Evolutionary conservation across 2,888 invertebrate genomes (phyloP), one percentile per base, ranked within the genome.

Genomic region (Heteropelma amictum): DNA sequence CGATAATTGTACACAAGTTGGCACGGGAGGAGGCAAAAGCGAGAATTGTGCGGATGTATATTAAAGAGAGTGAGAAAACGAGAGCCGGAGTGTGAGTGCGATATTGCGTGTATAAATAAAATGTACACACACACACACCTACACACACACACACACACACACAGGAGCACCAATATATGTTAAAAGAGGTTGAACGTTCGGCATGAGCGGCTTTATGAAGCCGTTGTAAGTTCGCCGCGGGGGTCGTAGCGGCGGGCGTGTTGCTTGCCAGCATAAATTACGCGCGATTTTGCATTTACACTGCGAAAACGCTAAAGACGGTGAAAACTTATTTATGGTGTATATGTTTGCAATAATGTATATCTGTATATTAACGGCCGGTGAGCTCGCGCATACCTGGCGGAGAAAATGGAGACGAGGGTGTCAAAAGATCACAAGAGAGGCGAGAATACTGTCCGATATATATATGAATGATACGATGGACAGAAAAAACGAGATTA

Each of bases 241-340:
- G 87, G 87, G 85, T 85, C 81, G 85, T 74, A 77, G 76, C 79
- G 81, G 81, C 81, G 81, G 82, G 82, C 85, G 83, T 86, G 85
- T 86, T 87, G 77, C 79, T 81, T 84, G 87, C 86, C 86, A 84
- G 83, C 84, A 87, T 87, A 86, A 88, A 88, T 87, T 87, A 87
- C 84, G 76, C 82, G 78, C 74, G 84, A 82, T 86, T 86, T 86
- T 86, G 82, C 85, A 86, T 86, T 85, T 85, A 86, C 85, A 85
- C 83, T 83, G 75, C 75, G 85, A 86, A 85, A 85, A 85, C 77
- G 72, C 80, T 79, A 84, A 81, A 77, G 80, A 80, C 77, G 69
- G 72, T 69, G 77, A 64, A 78, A 76, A 69, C 71, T 78, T 78
- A 78, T 78, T 78, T 77, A 78, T 78, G 71, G 72, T 56, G 33